phyloP scores from a whole-genome alignment of 2,113 vertebrate genomes.

The Indri indri region DNA sequence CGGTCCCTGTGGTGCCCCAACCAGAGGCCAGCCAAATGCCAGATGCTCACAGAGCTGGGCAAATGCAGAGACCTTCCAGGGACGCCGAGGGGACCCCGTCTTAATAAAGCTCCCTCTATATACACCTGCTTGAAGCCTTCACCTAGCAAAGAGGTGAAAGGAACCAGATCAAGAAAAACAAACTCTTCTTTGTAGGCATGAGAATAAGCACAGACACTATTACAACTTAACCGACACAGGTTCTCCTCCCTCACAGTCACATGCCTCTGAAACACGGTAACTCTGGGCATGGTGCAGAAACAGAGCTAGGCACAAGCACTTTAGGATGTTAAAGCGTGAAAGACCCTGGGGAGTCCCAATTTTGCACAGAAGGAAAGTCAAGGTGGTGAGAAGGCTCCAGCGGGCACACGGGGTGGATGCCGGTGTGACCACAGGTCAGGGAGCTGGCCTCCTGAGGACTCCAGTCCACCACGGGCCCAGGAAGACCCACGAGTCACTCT shows the following conservation, averaged over 20 bases:
- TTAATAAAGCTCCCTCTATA: background rate
- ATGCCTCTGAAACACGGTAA: background rate
- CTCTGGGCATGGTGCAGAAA: background rate
- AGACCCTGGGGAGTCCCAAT: background rate
- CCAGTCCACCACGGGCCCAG: too few species aligned
- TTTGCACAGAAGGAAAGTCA: background rate
- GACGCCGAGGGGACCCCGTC: too few species aligned
- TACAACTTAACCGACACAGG: background rate
- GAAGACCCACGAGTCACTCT: fast-evolving
- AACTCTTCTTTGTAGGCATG: too few species aligned
- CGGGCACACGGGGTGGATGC: background rate
- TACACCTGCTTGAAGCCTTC: background rate
- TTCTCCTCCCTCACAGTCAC: background rate
- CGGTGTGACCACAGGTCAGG: background rate
- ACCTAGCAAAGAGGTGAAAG: background rate
- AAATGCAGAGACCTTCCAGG: background rate
- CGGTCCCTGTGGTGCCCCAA: background rate
- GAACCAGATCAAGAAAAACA: background rate
- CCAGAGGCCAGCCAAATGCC: background rate
- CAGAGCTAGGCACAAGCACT: background rate
- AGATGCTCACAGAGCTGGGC: background rate
- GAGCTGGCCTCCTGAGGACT: background rate
- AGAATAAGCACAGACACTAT: background rate
- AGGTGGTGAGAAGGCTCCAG: background rate
- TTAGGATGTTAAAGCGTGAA: background rate